Conservation (phyloP, 2,888 invertebrate species). For the Chouioia cunea region DNA sequence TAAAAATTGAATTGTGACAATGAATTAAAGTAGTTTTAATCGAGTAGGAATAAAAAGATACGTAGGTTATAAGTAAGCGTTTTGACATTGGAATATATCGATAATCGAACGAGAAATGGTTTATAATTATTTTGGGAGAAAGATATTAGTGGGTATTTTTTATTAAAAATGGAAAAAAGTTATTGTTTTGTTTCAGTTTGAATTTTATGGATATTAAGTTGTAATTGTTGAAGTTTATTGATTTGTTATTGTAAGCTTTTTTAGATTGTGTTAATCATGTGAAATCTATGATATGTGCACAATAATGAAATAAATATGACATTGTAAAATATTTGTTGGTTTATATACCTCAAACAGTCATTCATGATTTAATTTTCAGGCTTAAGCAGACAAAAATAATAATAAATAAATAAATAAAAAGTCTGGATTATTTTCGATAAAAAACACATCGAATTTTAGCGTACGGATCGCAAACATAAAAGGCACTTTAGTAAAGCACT, state of each 20-base stretch:
- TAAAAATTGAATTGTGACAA: conserved; percentile 25
- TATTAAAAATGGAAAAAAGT: background rate
- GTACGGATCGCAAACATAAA: too few species aligned
- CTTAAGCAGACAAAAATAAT: too few species aligned
- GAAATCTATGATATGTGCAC: conserved; percentile 26
- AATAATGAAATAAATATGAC: conserved; percentile 37
- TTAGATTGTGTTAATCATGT: conserved; percentile 9
- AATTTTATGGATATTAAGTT: conserved; percentile 13
- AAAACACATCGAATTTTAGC: too few species aligned
- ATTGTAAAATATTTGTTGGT: conserved; percentile 29
- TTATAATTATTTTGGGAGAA: background rate
- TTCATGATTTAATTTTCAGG: too few species aligned
- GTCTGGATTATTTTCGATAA: too few species aligned
- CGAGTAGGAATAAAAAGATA: conserved; percentile 16
- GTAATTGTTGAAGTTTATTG: conserved; percentile 25
- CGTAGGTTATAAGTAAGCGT: conserved; percentile 3
- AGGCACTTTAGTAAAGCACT: too few species aligned
- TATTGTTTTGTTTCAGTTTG: conserved; percentile 1
- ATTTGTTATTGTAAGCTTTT: conserved; percentile 16
- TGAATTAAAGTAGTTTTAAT: conserved; percentile 33
- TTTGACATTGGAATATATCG: conserved; percentile 18
- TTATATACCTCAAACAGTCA: too few species aligned
- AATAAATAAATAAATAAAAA: too few species aligned
- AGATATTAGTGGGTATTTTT: conserved; percentile 2
- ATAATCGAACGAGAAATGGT: conserved; percentile 2